A percentile compares a stretch with the other conserved stretches of the same genome.
Conservation (phyloP, 2,113 vertebrate species). For the Sialia sialis region DNA sequence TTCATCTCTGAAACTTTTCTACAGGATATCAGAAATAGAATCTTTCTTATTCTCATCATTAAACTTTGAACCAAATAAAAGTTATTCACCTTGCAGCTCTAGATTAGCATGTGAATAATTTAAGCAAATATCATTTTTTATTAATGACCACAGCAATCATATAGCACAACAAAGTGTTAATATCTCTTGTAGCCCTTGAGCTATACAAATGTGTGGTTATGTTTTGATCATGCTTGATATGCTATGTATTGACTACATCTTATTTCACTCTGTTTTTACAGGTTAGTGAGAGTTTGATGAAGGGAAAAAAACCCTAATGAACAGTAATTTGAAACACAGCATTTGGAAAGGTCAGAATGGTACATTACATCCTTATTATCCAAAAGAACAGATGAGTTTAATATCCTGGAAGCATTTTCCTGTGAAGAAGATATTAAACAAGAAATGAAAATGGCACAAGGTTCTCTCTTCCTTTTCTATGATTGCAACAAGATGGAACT, state of each 20-base stretch:
- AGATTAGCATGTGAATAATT: not conserved
- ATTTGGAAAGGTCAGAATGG: conserved; percentile 62
- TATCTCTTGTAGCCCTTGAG: not conserved
- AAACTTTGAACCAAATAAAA: not conserved
- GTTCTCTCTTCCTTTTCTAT: not conserved
- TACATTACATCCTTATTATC: conserved; percentile 57
- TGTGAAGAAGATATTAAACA: conserved; percentile 41
- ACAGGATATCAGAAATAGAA: not conserved
- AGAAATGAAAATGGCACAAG: conserved; percentile 27
- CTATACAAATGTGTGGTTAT: not conserved
- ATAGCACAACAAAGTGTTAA: not conserved
- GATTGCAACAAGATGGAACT: conserved; percentile 14
- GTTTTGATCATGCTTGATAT: not conserved
- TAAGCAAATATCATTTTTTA: not conserved
- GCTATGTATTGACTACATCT: conserved; percentile 24
- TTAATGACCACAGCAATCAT: not conserved
- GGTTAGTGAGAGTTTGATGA: conserved; percentile 32
- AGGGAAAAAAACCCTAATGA: conserved; percentile 7
- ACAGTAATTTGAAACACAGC: conserved; percentile 35
- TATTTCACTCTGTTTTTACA: conserved; percentile 45
- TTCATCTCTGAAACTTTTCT: not conserved
- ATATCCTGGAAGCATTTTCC: conserved; percentile 30
- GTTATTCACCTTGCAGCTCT: not conserved
- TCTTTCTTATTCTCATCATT: not conserved
- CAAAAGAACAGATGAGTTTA: conserved; percentile 51